Base-by-base conservation (phyloP, 1,140 invertebrate species). In the Diachasmimorpha longicaudata region DNA sequence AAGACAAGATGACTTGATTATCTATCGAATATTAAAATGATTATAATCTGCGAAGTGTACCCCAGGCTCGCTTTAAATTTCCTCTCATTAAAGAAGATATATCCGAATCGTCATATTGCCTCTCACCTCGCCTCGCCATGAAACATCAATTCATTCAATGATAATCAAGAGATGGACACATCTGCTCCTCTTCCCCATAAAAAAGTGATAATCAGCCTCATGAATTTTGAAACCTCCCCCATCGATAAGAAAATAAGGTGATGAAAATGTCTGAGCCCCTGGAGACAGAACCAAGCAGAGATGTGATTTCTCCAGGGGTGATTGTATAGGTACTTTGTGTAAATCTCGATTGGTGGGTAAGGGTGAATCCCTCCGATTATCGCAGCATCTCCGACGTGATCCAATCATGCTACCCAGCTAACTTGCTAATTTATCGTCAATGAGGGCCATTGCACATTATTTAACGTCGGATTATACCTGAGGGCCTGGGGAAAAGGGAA, bases 371-470 rank as follows among this genome's bases (percentile, higher is more conserved):
- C 23, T 14, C 58, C 36, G 66, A 36, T 68, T 68, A 68, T 68
- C 66, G 36, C 31, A 39, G 36, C 31, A 68, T 68, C 36, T 23
- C 36, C 37, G 13, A 71, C 55, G 52, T 71, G 63, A 72, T 76
- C 68, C 70, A 72, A 76, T 76, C 70, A 76, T 39, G 39, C 37
- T 46, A 66, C 36, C 14, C 66, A 66, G 66, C 70, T 36, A 76
- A 66, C 75, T 76, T 70, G 63, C 75, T 76, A 76, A 76, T 76
- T 76, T 72, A 72, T 66, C 63, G 63, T 44, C 71, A 76, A 76
- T 66, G 70, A 76, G 39, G 58, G 31, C 14, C 55, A 70, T 75
- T 68, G 39, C 42, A 42, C 16, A 70, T 75, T 75, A 75, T 75
- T 75, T 75, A 75, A 58, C 16, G 48, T 36, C 23, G 58, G 48